Conservation (phyloP, 2,888 invertebrate species). For the Chalcosyrphus nemorum region DNA sequence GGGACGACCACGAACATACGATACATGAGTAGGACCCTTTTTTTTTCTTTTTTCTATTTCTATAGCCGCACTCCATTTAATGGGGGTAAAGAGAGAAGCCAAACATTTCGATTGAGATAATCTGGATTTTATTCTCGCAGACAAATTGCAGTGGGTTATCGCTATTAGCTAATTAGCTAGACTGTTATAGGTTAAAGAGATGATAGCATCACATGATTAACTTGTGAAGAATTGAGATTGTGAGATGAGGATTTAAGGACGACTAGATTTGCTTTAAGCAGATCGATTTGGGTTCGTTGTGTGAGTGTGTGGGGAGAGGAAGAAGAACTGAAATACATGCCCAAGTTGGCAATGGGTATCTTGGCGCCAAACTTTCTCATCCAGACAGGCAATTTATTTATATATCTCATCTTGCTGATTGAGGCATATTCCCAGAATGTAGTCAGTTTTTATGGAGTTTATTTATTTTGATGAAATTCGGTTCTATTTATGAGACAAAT, state of each 20-base stretch:
- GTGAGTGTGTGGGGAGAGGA: too few relatives aligned
- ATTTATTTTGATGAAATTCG: too few relatives aligned
- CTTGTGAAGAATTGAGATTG: background rate
- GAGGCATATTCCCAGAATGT: background rate
- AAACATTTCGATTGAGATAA: background rate
- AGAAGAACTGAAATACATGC: too few relatives aligned
- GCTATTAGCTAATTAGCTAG: constrained; percentile 35
- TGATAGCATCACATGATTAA: constrained; percentile 8
- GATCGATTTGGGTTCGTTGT: background rate
- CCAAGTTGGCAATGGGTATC: background rate
- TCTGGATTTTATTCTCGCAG: constrained; percentile 4
- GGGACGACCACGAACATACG: background rate
- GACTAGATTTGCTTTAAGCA: background rate
- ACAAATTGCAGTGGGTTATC: constrained; percentile 7
- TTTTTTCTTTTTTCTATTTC: too few relatives aligned
- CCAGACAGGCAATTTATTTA: background rate
- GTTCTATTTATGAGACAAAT: too few relatives aligned
- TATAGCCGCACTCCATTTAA: too few relatives aligned
- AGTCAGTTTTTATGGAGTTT: too few relatives aligned
- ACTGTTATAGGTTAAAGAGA: background rate
- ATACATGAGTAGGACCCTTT: background rate
- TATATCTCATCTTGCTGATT: background rate
- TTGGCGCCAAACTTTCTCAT: background rate
- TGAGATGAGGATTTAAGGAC: background rate
- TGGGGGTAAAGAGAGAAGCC: too few relatives aligned